phyloP scores from a whole-genome alignment of 1,140 invertebrate genomes.

The Hycleus phaleratus region DNA sequence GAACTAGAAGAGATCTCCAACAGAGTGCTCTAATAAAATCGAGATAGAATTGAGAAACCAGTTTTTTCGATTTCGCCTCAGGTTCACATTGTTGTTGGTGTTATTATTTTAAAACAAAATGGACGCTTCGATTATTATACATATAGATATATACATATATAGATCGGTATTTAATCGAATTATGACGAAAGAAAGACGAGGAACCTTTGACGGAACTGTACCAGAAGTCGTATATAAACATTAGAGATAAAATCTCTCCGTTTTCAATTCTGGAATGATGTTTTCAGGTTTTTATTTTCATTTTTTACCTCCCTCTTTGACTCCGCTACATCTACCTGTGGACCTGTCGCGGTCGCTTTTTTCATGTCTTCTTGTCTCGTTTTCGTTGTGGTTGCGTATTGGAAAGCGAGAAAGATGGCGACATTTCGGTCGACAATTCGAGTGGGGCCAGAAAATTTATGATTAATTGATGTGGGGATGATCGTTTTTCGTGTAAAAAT shows the following conservation, averaged over 20 bases:
- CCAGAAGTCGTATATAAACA: background rate
- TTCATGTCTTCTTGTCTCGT: background rate
- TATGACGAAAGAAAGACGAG: background rate
- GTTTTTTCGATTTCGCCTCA: slow-evolving; percentile 1
- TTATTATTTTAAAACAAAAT: background rate
- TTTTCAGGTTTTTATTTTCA: background rate
- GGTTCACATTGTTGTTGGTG: background rate
- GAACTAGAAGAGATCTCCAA: background rate
- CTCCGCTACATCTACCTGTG: background rate
- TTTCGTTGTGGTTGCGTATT: too few relatives aligned
- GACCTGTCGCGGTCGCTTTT: background rate
- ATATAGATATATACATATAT: background rate
- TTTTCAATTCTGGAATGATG: background rate
- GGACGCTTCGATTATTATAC: slow-evolving; percentile 4
- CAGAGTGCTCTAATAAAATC: slow-evolving; percentile 16
- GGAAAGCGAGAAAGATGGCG: too few relatives aligned
- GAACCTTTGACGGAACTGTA: slow-evolving; percentile 10
- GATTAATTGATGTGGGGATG: too few relatives aligned
- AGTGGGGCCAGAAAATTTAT: too few relatives aligned
- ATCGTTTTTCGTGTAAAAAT: too few relatives aligned
- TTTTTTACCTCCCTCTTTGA: background rate
- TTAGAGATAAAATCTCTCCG: too few relatives aligned
- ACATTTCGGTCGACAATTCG: too few relatives aligned
- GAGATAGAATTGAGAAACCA: slow-evolving; percentile 13
- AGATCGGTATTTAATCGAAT: slow-evolving; percentile 9